Conservation (phyloP, 1,140 invertebrate species). For the Steinernema feltiae region DNA sequence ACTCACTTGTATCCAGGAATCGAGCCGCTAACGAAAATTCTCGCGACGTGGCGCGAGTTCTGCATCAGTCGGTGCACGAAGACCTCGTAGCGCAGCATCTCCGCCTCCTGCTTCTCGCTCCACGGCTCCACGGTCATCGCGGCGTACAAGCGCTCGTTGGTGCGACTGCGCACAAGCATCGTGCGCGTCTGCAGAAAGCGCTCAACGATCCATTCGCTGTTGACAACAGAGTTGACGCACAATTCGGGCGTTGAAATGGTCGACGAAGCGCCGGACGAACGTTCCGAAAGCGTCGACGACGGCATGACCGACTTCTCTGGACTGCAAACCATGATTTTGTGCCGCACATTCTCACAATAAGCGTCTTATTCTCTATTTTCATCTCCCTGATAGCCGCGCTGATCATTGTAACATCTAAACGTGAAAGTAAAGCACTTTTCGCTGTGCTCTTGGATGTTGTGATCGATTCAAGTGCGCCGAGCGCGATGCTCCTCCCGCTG, state of each 20-base stretch:
- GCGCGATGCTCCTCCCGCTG: too few species aligned
- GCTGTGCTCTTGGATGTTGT: too few species aligned
- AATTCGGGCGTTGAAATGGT: background rate
- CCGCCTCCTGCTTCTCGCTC: background rate
- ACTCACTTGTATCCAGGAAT: background rate
- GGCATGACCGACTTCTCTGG: too few species aligned
- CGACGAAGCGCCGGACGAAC: background rate
- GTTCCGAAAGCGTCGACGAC: constrained; percentile 26
- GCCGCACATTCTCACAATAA: too few species aligned
- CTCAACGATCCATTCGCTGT: background rate
- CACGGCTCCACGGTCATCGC: background rate
- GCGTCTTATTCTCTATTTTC: too few species aligned
- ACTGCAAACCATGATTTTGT: too few species aligned
- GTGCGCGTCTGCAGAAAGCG: background rate
- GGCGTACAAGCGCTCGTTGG: background rate
- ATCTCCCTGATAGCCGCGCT: too few species aligned
- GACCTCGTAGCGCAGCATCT: background rate
- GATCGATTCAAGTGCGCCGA: too few species aligned
- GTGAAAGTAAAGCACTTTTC: too few species aligned
- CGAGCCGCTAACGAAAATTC: background rate
- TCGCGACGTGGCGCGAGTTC: background rate
- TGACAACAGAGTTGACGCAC: background rate
- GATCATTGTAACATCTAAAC: too few species aligned
- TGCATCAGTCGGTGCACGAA: background rate
- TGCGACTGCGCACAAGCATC: background rate